Conservation (phyloP, 2,888 invertebrate species). For the Pseudococcus jackbeardsleyi region DNA sequence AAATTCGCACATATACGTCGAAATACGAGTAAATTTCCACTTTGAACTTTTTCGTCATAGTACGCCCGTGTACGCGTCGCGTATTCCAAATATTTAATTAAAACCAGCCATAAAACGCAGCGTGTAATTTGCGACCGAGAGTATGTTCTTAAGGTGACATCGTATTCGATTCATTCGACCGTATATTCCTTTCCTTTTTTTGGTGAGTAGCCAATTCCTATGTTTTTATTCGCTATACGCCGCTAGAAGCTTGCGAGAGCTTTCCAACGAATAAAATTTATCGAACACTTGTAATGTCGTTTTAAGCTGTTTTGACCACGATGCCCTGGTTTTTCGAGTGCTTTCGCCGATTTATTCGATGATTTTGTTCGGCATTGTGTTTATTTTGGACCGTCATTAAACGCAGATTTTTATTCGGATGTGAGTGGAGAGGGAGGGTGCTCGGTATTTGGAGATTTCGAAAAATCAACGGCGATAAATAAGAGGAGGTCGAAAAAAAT, state of each 20-base stretch:
- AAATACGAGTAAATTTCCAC: conserved; percentile 7
- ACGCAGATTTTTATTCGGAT: background rate
- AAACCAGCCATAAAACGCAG: conserved; percentile 23
- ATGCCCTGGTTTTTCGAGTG: background rate
- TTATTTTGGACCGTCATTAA: background rate
- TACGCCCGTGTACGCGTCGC: background rate
- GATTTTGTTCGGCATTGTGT: background rate
- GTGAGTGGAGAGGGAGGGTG: no score
- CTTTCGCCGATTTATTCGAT: background rate
- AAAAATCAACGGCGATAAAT: background rate
- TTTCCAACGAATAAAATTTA: background rate
- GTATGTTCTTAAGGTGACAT: conserved; percentile 5
- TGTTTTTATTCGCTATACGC: background rate
- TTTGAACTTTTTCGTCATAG: conserved; percentile 27
- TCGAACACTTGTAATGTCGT: conserved; percentile 20
- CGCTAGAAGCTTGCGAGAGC: background rate
- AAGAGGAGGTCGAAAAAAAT: no score
- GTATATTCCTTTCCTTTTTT: background rate
- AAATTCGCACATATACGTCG: background rate
- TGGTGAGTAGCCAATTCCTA: background rate
- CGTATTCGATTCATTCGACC: conserved; percentile 6
- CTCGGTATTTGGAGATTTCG: background rate
- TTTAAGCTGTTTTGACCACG: background rate
- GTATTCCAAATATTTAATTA: conserved; percentile 26
- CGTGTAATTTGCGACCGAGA: conserved; percentile 18